A percentile compares a stretch with the other conserved stretches of the same genome.
These are phyloP conservation scores for Euura saliciscinereae DNA, from an alignment of 1,140 invertebrate genomes.

Conservation along the genomic window DNA sequence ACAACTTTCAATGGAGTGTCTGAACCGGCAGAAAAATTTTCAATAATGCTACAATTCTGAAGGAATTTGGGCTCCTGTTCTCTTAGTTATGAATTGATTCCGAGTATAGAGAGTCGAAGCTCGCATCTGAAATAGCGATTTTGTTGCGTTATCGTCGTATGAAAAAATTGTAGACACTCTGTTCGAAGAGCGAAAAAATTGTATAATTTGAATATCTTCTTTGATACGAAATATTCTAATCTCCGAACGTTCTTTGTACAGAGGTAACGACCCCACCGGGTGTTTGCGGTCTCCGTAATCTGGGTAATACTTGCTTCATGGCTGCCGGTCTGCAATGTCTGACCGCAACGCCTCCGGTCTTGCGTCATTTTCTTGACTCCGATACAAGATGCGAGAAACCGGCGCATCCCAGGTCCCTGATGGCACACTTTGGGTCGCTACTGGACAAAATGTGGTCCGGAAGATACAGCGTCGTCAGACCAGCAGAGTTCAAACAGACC, in stretches of 20 bases:
- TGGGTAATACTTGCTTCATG: slow-evolving; percentile 79
- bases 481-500: slow-evolving; percentile 67
- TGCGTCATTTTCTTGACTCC: slow-evolving; percentile 63
- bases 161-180: too few relatives aligned
- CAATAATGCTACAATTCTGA: too few relatives aligned
- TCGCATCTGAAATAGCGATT: too few relatives aligned
- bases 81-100: too few relatives aligned
- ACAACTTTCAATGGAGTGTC: background rate
- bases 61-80: too few relatives aligned
- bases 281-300: slow-evolving; percentile 69
- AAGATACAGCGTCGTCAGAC: slow-evolving; percentile 63
- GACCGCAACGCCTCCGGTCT: slow-evolving; percentile 61
- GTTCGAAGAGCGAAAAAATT: too few relatives aligned
- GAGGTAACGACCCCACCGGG: slow-evolving; percentile 55
- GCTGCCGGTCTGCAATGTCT: slow-evolving; percentile 73
- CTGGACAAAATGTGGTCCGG: slow-evolving; percentile 71
- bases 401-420: slow-evolving; percentile 51
- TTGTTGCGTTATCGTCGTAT: too few relatives aligned
- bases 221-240: too few relatives aligned
- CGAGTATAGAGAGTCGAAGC: too few relatives aligned
- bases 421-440: slow-evolving; percentile 64
- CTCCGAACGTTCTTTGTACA: slow-evolving; percentile 15
- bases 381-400: slow-evolving; percentile 53
- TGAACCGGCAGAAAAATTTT: too few relatives aligned
- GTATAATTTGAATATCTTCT: too few relatives aligned